Evolutionary conservation across 23 tunicate species (phyloP).

Genomic region (Botrylloides violaceus): DNA sequence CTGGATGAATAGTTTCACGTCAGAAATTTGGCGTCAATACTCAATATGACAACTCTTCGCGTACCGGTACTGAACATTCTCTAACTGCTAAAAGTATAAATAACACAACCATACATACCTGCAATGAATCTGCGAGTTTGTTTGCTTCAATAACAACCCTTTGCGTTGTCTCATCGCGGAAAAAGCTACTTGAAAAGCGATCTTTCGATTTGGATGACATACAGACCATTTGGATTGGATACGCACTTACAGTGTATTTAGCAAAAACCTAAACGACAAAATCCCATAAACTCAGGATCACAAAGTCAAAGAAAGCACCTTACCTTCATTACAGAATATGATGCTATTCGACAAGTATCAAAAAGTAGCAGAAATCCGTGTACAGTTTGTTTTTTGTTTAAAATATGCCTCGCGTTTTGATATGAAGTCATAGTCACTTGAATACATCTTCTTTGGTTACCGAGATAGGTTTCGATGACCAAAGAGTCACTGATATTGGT

Average conservation of each 20-base stretch:
- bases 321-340: constrained; percentile 79
- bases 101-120: constrained; percentile 26
- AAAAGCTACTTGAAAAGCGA: constrained; percentile 52
- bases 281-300: neutral
- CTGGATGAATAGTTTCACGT: no score
- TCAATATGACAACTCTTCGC: no score
- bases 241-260: constrained; percentile 67
- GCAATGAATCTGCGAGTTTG: constrained; percentile 57
- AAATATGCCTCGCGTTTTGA: constrained; percentile 56
- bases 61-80: no score
- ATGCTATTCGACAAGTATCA: constrained; percentile 41
- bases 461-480: constrained; percentile 64
- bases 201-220: constrained; percentile 56
- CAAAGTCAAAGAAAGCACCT: no score
- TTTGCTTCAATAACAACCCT: constrained; percentile 65
- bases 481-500: constrained; percentile 25
- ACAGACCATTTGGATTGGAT: constrained; percentile 67
- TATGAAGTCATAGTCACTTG: constrained; percentile 75
- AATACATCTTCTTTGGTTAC: constrained; percentile 55
- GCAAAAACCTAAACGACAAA: constrained; percentile 69
- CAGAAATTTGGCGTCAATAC: no score
- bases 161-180: constrained; percentile 40
- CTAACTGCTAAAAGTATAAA: no score
- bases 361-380: constrained; percentile 83
- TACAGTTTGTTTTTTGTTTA: constrained; percentile 54